These are phyloP conservation scores for Parnassius orleans DNA, from an alignment of 2,888 invertebrate genomes.

Conservation along the genomic window DNA sequence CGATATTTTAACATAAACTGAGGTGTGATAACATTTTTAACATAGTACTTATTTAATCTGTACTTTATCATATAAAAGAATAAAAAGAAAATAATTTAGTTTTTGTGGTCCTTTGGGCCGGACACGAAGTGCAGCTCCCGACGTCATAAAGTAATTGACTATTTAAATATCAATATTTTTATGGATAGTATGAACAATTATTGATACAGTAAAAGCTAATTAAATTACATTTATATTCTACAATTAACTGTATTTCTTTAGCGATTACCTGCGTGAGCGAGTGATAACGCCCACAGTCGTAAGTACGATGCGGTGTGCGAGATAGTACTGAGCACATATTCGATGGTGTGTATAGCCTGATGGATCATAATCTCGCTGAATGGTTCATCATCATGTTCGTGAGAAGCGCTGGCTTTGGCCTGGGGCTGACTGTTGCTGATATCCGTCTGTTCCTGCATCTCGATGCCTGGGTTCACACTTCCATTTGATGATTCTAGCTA, in stretches of 20 bases:
- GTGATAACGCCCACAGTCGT: constrained; percentile 96
- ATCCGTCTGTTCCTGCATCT: constrained; percentile 79
- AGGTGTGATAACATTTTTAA: too few relatives aligned
- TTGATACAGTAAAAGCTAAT: too few relatives aligned
- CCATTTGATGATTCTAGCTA: constrained; percentile 80
- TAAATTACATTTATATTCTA: too few relatives aligned
- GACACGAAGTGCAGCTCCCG: too few relatives aligned
- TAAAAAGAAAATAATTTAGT: too few relatives aligned
- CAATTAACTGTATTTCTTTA: not conserved
- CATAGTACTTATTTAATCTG: too few relatives aligned
- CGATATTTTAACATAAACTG: too few relatives aligned
- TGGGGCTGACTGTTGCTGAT: constrained; percentile 47
- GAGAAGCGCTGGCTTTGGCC: constrained; percentile 35
- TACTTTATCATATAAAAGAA: too few relatives aligned
- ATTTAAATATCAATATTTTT: not conserved
- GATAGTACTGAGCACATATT: constrained; percentile 96
- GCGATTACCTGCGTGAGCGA: constrained; percentile 94
- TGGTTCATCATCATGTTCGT: constrained; percentile 81
- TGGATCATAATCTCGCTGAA: constrained; percentile 95
- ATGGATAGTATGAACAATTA: not conserved
- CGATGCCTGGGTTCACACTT: constrained; percentile 84
- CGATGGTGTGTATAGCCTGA: constrained; percentile 97
- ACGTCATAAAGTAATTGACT: not conserved
- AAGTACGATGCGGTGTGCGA: constrained; percentile 98
- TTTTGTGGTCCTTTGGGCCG: too few relatives aligned